Evolutionary conservation across 1,140 invertebrate genomes (phyloP), one percentile per base, ranked within the genome.

Genomic region (Ips typographus): DNA sequence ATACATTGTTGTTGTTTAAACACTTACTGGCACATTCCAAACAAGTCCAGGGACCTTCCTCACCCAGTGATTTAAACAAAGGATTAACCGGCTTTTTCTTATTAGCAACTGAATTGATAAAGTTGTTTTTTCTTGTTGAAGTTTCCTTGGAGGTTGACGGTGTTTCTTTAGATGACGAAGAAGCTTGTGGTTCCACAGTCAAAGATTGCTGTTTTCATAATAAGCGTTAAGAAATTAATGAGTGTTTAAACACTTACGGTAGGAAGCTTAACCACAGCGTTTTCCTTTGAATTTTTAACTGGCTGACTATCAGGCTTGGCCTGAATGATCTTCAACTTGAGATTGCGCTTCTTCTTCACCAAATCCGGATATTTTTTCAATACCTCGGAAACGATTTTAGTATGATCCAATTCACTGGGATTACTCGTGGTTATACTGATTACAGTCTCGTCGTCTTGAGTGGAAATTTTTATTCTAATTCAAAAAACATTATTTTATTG

Each of bases 291-390:
- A 3, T 58, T 36, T 52, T 66, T 66, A 59, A 66, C 47, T 63
- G 57, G 51, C 2, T 40, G 55, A 36, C 38, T 37, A 22, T 56
- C 64, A 41, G 36, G 22, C 60, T 65, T 69, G 4, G 68, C 87
- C 62, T 87, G 85, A 78, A 93, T 87, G 64, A 95, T 94, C 81
- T 94, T 94, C 42, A 95, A 79, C 77, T 91, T 89, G 42, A 94
- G 94, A 77, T 93, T 94, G 80, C 93, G 94, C 73, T 92, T 93
- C 71, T 90, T 90, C 77, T 93, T 92, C 0, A 94, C 88, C 47
- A 95, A 83, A 78, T 94, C 90, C 4, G 93, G 92, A 84, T 93
- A 94, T 77, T 94, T 94, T 72, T 94, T 94, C 42, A 94, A 78
- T 1, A 94, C 90, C 83, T 94, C 91, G 61, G 89, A 87, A 57